These are phyloP conservation scores for Meiosimyza decipiens DNA, from an alignment of 2,888 invertebrate species.

Conservation along the genomic window DNA sequence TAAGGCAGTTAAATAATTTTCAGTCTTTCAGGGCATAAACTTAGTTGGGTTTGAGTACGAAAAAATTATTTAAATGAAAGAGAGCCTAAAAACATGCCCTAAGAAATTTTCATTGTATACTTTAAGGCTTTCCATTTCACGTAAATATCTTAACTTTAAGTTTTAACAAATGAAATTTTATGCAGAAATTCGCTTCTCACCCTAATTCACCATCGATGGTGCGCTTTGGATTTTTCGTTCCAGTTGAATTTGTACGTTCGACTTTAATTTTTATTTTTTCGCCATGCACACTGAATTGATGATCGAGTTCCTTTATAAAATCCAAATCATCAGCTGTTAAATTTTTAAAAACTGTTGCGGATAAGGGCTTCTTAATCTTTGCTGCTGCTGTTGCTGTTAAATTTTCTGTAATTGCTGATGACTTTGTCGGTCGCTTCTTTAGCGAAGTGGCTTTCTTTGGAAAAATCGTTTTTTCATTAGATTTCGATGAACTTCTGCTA, in stretches of 20 bases:
- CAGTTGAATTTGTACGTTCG: slow-evolving; percentile 61
- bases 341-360: slow-evolving; percentile 52
- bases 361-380: slow-evolving; percentile 14
- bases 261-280: slow-evolving; percentile 65
- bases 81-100: too few relatives aligned
- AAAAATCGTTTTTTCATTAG: slow-evolving; percentile 50
- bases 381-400: slow-evolving; percentile 15
- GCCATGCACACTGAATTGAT: slow-evolving; percentile 65
- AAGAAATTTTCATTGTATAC: too few relatives aligned
- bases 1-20: too few relatives aligned
- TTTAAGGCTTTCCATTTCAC: too few relatives aligned
- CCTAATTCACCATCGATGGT: slow-evolving; percentile 80
- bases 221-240: slow-evolving; percentile 69
- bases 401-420: slow-evolving; percentile 43
- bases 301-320: slow-evolving; percentile 66
- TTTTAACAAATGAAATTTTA: too few relatives aligned
- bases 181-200: slow-evolving; percentile 65
- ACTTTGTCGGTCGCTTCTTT: slow-evolving; percentile 59
- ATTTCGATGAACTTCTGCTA: slow-evolving; percentile 40
- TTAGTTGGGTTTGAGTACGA: too few relatives aligned
- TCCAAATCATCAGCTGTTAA: slow-evolving; percentile 63
- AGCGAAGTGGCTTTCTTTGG: slow-evolving; percentile 62
- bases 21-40: too few relatives aligned
- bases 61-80: too few relatives aligned
- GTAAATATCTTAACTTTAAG: too few relatives aligned